Evolutionary conservation across 2,797 vertebrate species (phyloP).

Genomic region (Sandelia bainsii): DNA sequence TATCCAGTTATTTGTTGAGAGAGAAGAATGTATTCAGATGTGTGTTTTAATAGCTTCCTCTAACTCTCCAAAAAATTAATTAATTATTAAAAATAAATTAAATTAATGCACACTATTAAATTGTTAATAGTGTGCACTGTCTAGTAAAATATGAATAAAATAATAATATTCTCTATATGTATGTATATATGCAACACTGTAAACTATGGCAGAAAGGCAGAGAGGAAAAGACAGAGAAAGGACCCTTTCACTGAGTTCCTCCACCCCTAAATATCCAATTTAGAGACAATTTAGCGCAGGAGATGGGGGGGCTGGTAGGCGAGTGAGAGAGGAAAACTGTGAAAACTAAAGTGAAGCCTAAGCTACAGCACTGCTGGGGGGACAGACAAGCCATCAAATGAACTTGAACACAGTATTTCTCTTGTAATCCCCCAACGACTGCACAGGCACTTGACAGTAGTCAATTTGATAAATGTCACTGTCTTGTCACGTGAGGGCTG

Average conservation of each 20-base stretch:
- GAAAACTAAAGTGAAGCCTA: constrained; percentile 73
- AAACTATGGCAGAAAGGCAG: constrained; percentile 14
- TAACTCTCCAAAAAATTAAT: constrained; percentile 9
- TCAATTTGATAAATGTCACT: constrained; percentile 72
- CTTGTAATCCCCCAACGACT: constrained; percentile 56
- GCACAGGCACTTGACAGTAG: constrained; percentile 54
- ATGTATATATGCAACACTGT: constrained; percentile 2
- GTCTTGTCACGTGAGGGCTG: constrained; percentile 53
- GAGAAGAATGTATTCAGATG: constrained; percentile 46
- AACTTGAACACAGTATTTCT: constrained; percentile 50
- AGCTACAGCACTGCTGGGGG: constrained; percentile 46
- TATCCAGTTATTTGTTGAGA: constrained; percentile 57
- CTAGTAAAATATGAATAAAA: constrained; percentile 41
- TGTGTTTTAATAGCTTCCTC: constrained; percentile 56
- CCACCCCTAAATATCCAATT: constrained; percentile 75
- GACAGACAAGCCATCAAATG: constrained; percentile 61
- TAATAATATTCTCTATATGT: constrained; percentile 1
- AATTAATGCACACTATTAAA: too few species aligned
- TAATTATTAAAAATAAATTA: too few species aligned
- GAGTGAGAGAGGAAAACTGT: constrained; percentile 61
- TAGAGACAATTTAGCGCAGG: constrained; percentile 69
- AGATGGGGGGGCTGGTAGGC: constrained; percentile 49
- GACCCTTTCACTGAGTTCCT: constrained; percentile 44
- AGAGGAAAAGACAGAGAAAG: constrained; percentile 34
- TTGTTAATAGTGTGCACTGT: constrained; percentile 2